Conservation (phyloP, 2,888 invertebrate species). For the Yponomeuta cagnagella region DNA sequence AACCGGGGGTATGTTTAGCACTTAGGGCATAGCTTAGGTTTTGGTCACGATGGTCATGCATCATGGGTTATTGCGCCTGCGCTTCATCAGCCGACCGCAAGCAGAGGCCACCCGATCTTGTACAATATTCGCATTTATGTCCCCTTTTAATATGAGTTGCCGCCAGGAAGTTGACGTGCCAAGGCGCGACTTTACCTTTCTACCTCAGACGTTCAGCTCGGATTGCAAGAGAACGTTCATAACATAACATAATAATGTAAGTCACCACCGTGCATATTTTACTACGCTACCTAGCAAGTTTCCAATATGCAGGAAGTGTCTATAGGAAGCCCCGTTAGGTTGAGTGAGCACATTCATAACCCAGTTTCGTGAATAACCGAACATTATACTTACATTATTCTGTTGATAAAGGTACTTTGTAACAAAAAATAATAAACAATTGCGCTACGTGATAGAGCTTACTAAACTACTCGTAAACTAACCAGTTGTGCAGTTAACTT, state of each 20-base stretch:
- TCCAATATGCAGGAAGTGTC: conserved; percentile 33
- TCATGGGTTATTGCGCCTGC: no score
- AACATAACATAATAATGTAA: not conserved
- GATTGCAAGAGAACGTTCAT: not conserved
- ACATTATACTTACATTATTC: conserved; percentile 2
- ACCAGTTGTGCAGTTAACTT: conserved; percentile 82
- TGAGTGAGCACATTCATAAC: conserved; percentile 49
- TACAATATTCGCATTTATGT: no score
- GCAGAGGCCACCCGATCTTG: no score
- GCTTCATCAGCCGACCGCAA: no score
- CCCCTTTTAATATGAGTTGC: no score
- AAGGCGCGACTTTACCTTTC: no score
- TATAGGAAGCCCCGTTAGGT: conserved; percentile 49
- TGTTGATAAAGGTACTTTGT: conserved; percentile 2
- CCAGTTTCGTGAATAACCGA: conserved; percentile 37
- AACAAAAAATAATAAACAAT: not conserved
- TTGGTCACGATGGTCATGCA: no score
- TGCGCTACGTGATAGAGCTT: not conserved
- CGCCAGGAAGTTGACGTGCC: no score
- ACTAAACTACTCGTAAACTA: conserved; percentile 19
- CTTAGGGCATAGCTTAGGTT: no score
- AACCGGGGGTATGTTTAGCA: no score
- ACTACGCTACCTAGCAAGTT: conserved; percentile 21
- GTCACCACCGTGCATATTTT: conserved; percentile 8
- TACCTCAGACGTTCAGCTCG: no score